A percentile compares a stretch with the other conserved stretches of the same genome.
phyloP scores from a whole-genome alignment of 2,888 invertebrate species.

The Drosophila prostipennis region DNA sequence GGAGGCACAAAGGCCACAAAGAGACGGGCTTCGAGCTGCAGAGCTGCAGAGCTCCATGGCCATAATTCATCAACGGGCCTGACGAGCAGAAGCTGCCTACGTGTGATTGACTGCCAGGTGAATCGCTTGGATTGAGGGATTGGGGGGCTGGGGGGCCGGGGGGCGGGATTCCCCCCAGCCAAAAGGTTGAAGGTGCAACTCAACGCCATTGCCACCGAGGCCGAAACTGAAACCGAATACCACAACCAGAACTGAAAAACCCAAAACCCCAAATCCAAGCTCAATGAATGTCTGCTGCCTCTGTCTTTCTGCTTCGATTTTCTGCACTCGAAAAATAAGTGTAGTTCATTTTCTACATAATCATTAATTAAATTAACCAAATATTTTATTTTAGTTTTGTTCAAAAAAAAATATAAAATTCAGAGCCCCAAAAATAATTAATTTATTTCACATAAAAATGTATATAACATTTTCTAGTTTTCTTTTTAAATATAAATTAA shows the following conservation, averaged over 20 bases:
- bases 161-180: background rate
- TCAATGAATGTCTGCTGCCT: slow-evolving; percentile 31
- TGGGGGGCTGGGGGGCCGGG: background rate
- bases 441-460: too few relatives aligned
- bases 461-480: too few relatives aligned
- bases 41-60: slow-evolving; percentile 10
- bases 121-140: slow-evolving; percentile 9
- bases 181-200: slow-evolving; percentile 36
- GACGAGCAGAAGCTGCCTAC: slow-evolving; percentile 58
- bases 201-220: slow-evolving; percentile 19
- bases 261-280: slow-evolving; percentile 30
- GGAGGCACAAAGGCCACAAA: slow-evolving; percentile 32
- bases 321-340: slow-evolving; percentile 7
- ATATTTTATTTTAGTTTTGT: too few relatives aligned
- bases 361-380: too few relatives aligned
- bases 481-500: too few relatives aligned
- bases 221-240: slow-evolving; percentile 29
- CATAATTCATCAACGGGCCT: slow-evolving; percentile 63
- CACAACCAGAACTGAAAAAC: slow-evolving; percentile 34
- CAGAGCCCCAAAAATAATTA: too few relatives aligned
- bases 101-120: slow-evolving; percentile 67
- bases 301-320: slow-evolving; percentile 17
- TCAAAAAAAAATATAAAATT: too few relatives aligned
- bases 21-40: slow-evolving; percentile 8
- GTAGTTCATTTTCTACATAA: background rate